A percentile compares a stretch with the other conserved stretches of the same genome.
Evolutionary conservation across 2,888 invertebrate genomes (phyloP).

Genomic region (Brassicogethes aeneus): DNA sequence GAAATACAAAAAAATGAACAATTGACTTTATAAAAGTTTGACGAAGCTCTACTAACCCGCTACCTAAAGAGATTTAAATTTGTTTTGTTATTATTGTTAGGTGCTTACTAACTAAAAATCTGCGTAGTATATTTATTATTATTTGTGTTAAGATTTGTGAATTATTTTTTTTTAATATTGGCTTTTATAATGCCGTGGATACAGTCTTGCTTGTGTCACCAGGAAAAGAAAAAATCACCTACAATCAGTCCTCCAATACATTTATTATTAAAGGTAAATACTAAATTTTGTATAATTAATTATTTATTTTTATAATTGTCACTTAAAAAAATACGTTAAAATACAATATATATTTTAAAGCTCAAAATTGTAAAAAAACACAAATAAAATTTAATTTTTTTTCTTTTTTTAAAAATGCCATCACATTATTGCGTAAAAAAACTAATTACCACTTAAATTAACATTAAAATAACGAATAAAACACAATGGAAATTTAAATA

Average conservation of each 20-base stretch:
- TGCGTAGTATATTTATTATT: not conserved
- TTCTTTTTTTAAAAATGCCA: too few relatives aligned
- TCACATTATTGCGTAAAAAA: too few relatives aligned
- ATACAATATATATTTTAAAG: too few relatives aligned
- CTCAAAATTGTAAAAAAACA: too few relatives aligned
- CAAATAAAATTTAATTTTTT: too few relatives aligned
- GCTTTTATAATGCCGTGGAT: constrained; percentile 42
- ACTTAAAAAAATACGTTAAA: too few relatives aligned
- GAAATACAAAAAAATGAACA: not conserved
- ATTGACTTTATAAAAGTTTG: constrained; percentile 2
- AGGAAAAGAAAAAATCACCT: constrained; percentile 40
- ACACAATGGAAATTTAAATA: too few relatives aligned
- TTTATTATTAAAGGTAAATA: constrained; percentile 41
- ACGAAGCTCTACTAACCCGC: constrained; percentile 12
- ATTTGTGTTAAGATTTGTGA: too few relatives aligned
- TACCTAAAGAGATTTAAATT: not conserved
- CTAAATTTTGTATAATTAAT: constrained; percentile 1
- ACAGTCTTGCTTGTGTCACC: constrained; percentile 42
- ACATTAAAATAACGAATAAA: too few relatives aligned
- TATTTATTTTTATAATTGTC: not conserved
- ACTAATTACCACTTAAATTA: too few relatives aligned
- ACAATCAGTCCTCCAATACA: constrained; percentile 43
- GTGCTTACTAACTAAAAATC: constrained; percentile 10
- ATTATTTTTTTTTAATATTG: too few relatives aligned
- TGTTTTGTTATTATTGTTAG: not conserved